Percentiles rank a stretch among this genome's conserved stretches.
These are phyloP conservation scores for Seladonia tumulorum DNA, from an alignment of 2,888 invertebrate genomes.

Conservation along the genomic window DNA sequence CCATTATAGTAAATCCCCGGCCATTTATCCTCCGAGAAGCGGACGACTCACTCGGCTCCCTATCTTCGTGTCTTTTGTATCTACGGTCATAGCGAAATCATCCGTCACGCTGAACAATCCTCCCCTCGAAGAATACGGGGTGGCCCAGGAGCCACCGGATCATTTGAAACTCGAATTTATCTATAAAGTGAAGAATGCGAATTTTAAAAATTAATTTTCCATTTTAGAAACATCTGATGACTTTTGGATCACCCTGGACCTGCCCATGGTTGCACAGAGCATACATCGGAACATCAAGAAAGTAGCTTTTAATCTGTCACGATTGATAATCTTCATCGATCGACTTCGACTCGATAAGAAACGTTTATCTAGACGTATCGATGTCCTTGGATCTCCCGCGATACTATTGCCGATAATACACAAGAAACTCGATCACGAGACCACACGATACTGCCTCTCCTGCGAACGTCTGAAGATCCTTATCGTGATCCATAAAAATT, in stretches of 20 bases:
- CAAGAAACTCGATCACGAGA: not conserved
- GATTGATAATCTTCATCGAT: not conserved
- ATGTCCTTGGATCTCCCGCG: not conserved
- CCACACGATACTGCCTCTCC: not conserved
- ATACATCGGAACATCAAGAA: not conserved
- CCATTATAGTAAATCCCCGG: conserved; percentile 16
- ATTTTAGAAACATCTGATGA: not conserved
- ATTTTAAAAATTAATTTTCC: not conserved
- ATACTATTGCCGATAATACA: not conserved
- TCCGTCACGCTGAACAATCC: not conserved
- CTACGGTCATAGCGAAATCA: not conserved
- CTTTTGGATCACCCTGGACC: not conserved
- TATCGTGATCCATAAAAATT: too few relatives aligned
- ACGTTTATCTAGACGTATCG: not conserved
- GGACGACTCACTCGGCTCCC: conserved; percentile 19
- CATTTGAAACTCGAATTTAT: not conserved
- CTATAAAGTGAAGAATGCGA: not conserved
- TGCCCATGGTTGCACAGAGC: not conserved
- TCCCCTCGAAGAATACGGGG: not conserved
- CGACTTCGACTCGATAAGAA: not conserved
- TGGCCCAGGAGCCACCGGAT: not conserved
- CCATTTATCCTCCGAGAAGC: not conserved
- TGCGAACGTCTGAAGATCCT: too few relatives aligned
- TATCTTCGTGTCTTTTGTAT: not conserved
- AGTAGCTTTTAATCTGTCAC: not conserved